Evolutionary conservation across 1,140 invertebrate genomes (phyloP).

Genomic region (Drosophila arawakana): DNA sequence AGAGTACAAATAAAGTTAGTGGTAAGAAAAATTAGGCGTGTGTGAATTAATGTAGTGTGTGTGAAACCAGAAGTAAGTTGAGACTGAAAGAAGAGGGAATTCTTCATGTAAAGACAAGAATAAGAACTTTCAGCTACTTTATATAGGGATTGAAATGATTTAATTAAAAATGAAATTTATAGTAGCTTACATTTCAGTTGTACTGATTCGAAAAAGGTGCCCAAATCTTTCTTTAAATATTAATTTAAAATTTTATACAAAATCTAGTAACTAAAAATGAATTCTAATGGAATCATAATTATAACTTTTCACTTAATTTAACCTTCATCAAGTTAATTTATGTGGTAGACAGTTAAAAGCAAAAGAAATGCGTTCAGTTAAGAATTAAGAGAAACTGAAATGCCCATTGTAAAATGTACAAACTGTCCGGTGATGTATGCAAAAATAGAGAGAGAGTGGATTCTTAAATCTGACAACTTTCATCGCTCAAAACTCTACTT

Average conservation of each 20-base stretch:
- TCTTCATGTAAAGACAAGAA: no score
- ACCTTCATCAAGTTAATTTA: constrained; percentile 4
- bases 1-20: background rate
- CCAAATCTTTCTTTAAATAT: no score
- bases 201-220: no score
- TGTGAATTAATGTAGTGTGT: background rate
- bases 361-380: background rate
- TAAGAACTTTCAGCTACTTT: no score
- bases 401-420: constrained; percentile 2
- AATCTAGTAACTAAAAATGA: no score
- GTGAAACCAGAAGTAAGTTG: background rate
- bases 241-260: no score
- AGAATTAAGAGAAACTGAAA: constrained; percentile 1
- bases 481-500: constrained; percentile 36
- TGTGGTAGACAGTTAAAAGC: background rate
- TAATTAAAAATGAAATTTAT: no score
- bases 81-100: no score
- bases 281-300: no score
- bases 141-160: no score
- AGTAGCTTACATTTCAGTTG: no score
- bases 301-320: background rate
- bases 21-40: background rate
- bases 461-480: constrained; percentile 50
- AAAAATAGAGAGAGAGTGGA: constrained; percentile 10
- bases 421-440: constrained; percentile 22